Conservation (phyloP, 2,113 vertebrate species). For the Xenopus borealis region DNA sequence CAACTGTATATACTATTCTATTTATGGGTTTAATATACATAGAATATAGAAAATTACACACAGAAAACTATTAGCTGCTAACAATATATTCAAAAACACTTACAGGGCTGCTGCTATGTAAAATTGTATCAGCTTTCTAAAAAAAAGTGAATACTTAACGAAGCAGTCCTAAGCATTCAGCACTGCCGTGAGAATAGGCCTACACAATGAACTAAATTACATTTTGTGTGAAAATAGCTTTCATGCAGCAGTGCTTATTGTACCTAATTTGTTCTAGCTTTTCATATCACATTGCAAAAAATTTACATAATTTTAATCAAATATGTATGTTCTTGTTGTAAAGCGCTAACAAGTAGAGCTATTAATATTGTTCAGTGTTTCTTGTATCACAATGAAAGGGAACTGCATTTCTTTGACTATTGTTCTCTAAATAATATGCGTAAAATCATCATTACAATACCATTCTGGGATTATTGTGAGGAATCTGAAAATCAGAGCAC, state of each 20-base stretch:
- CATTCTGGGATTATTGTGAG: neutral
- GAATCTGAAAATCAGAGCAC: neutral
- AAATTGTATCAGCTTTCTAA: neutral
- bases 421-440: neutral
- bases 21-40: too few species aligned
- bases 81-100: neutral
- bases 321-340: constrained; percentile 5
- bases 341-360: neutral
- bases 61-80: neutral
- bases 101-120: neutral
- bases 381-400: neutral
- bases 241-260: neutral
- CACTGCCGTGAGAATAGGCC: neutral
- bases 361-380: neutral
- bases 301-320: constrained; percentile 4
- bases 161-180: neutral
- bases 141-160: neutral
- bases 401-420: neutral
- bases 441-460: neutral
- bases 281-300: neutral
- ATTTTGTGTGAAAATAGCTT: neutral
- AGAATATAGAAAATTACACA: too few species aligned
- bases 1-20: too few species aligned
- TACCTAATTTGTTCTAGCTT: constrained; percentile 3
- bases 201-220: neutral